Evolutionary conservation across 1,140 invertebrate genomes (phyloP).

Genomic region (Caerostris extrusa): DNA sequence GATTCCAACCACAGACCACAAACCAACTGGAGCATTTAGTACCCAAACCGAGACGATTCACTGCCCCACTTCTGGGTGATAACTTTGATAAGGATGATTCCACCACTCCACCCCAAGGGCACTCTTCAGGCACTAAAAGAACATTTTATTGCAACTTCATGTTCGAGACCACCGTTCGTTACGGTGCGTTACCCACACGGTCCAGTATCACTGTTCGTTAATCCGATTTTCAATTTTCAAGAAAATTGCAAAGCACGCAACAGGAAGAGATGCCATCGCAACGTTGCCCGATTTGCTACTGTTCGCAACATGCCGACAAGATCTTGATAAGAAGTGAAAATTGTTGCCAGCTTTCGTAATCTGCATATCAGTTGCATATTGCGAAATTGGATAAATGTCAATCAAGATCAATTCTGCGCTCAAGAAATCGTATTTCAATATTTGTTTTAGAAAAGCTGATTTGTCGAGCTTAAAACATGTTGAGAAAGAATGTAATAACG

Average conservation of each 20-base stretch:
- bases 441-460: too few relatives aligned
- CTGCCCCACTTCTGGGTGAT: slow-evolving; percentile 10
- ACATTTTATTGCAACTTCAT: not conserved
- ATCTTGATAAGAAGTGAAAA: slow-evolving; percentile 8
- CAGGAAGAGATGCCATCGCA: slow-evolving; percentile 9
- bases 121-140: not conserved
- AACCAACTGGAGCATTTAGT: slow-evolving; percentile 60
- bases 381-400: too few relatives aligned
- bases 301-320: not conserved
- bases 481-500: too few relatives aligned
- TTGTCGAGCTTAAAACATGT: too few relatives aligned
- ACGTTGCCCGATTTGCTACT: not conserved
- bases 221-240: not conserved
- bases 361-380: not conserved
- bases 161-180: not conserved
- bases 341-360: not conserved
- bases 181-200: not conserved
- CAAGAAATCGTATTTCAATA: too few relatives aligned
- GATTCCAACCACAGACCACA: slow-evolving; percentile 5
- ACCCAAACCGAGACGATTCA: slow-evolving; percentile 49
- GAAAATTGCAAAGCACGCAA: not conserved
- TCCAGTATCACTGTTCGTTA: not conserved
- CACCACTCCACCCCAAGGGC: slow-evolving; percentile 34
- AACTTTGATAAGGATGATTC: slow-evolving; percentile 45
- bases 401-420: too few relatives aligned